A percentile compares a stretch with the other conserved stretches of the same genome.
Conservation (phyloP, 2,797 vertebrate species). For the Psittacula echo region DNA sequence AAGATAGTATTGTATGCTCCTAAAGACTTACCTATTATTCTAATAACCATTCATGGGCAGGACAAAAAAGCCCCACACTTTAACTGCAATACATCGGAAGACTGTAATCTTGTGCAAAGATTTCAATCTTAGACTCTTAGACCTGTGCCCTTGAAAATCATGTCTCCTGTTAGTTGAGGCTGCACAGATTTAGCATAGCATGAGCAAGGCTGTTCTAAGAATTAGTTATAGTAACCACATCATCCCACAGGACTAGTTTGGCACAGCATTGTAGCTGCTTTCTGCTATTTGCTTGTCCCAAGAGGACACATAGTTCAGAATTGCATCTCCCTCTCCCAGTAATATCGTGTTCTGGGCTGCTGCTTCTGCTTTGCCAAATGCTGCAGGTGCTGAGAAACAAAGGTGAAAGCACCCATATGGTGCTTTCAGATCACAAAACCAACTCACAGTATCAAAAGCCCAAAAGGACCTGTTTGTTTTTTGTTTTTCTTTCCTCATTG, state of each 20-base stretch:
- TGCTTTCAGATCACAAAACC: not conserved
- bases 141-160: not conserved
- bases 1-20: not conserved
- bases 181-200: not conserved
- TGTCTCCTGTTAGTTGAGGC: not conserved
- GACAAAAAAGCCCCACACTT: not conserved
- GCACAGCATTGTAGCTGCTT: not conserved
- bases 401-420: constrained; percentile 59
- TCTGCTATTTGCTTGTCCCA: constrained; percentile 28
- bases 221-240: constrained; percentile 31
- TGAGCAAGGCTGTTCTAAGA: not conserved
- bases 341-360: not conserved
- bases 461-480: not conserved
- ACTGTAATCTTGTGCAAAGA: not conserved
- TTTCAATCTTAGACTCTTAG: not conserved
- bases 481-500: not conserved
- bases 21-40: not conserved
- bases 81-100: not conserved
- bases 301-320: not conserved
- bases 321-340: not conserved
- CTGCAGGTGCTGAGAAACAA: constrained; percentile 58
- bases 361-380: constrained; percentile 37
- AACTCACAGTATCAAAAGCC: not conserved
- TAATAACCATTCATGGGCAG: not conserved
- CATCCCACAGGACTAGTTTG: not conserved